Evolutionary conservation across 2,113 vertebrate genomes (phyloP).

Genomic region (Phrynosoma blainvillii): DNA sequence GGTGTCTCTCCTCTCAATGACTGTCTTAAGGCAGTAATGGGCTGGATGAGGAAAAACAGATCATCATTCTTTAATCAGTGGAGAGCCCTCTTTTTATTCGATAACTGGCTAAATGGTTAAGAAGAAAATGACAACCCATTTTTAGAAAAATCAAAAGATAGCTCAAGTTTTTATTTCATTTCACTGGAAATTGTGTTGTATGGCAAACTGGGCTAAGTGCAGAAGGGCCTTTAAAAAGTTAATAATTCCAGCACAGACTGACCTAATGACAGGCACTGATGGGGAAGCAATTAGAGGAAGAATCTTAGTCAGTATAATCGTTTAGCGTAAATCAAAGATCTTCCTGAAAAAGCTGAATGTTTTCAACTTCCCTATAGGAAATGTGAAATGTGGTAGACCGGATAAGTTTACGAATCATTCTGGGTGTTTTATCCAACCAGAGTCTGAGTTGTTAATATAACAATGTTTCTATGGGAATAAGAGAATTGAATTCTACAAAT

Average conservation of each 20-base stretch:
- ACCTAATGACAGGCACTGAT: not conserved
- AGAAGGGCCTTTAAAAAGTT: not conserved
- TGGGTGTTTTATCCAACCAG: not conserved
- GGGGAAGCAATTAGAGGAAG: not conserved
- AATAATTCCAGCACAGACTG: not conserved
- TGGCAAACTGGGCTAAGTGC: not conserved
- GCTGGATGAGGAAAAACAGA: no score
- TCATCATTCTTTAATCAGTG: not conserved
- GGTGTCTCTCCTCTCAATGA: no score
- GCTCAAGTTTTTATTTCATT: not conserved
- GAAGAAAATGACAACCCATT: not conserved
- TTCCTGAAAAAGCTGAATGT: not conserved
- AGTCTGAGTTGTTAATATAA: not conserved
- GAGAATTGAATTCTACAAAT: not conserved
- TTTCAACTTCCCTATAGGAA: not conserved
- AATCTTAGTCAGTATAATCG: not conserved
- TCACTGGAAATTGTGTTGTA: not conserved
- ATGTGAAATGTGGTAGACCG: not conserved
- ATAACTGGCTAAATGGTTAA: not conserved
- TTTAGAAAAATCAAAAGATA: not conserved
- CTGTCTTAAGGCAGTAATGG: no score
- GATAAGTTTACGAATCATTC: not conserved
- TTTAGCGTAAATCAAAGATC: not conserved
- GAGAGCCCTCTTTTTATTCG: no score
- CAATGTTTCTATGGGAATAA: not conserved